Evolutionary conservation across 2,888 invertebrate species (phyloP), one percentile per base, ranked within the genome.

Genomic region (Dione juno): DNA sequence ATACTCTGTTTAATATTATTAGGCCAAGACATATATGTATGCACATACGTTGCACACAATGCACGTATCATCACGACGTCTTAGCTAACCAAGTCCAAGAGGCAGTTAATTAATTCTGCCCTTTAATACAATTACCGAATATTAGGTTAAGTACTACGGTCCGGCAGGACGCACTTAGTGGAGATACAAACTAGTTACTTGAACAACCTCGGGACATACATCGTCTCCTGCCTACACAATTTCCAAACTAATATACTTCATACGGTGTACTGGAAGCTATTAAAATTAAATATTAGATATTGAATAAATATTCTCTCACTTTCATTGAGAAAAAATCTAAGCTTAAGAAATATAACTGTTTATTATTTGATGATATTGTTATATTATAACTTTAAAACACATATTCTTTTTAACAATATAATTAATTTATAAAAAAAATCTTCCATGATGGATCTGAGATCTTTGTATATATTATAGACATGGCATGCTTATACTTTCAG

Each of bases 61-160:
- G 71, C 69, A 72, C 72, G 87, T 88, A 86, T 84, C 84, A 80
- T 82, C 83, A 84, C 79, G 77, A 69, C 82, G 83, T 86, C 88
- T 89, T 86, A 85, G 84, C 84, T 80, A 84, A 84, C 86, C 84
- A 84, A 84, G 84, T 84, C 82, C 78, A 84, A 84, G 87, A 84
- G 82, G 81, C 79, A 78, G 86, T 81, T 92, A 90, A 91, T 90
- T 91, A 89, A 86, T 87, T 86, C 88, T 84, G 87, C 82, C 82
- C 79, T 78, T 79, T 88, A 88, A 92, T 86, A 85, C 88, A 89
- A 92, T 93, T 88, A 91, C 83, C 82, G 85, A 88, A 89, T 90
- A 92, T 92, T 92, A 90, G 90, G 90, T 92, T 92, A 92, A 88
- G 88, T 90, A 89, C 88, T 89, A 61, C 84, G 84, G 82, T 78